These are phyloP conservation scores for Dasyprocta punctata DNA, from an alignment of 2,113 vertebrate species.

Conservation along the genomic window DNA sequence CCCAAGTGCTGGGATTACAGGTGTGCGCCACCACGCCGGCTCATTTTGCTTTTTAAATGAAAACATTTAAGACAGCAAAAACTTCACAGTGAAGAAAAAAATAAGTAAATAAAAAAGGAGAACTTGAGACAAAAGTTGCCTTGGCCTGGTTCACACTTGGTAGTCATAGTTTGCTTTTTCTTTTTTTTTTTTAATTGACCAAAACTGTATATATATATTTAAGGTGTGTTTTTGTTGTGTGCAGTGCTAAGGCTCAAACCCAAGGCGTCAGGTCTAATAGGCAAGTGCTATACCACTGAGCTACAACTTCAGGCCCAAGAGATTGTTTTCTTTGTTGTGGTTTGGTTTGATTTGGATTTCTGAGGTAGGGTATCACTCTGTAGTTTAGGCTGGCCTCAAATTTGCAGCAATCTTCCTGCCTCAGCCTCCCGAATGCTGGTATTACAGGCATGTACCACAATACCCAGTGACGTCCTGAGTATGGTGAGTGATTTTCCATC, in stretches of 20 bases:
- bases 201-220: background rate
- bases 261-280: background rate
- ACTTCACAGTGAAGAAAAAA: conserved; percentile 33
- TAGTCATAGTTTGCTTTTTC: background rate
- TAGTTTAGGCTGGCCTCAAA: background rate
- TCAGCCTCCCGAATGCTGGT: background rate
- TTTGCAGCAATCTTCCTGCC: background rate
- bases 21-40: background rate
- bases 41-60: background rate
- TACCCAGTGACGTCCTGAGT: background rate
- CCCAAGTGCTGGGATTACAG: background rate
- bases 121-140: background rate
- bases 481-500: background rate
- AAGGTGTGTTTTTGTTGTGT: background rate
- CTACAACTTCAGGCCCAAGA: background rate
- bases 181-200: background rate
- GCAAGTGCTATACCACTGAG: background rate
- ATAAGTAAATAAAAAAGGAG: background rate
- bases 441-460: background rate
- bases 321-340: background rate
- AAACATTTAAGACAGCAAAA: conserved; percentile 3
- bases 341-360: background rate
- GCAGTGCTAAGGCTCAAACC: background rate
- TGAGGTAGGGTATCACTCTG: background rate
- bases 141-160: background rate